Percentiles rank a stretch among this genome's conserved stretches.
These are phyloP conservation scores for Poecilobothrus nobilitatus DNA, from an alignment of 2,888 invertebrate genomes.

Conservation along the genomic window DNA sequence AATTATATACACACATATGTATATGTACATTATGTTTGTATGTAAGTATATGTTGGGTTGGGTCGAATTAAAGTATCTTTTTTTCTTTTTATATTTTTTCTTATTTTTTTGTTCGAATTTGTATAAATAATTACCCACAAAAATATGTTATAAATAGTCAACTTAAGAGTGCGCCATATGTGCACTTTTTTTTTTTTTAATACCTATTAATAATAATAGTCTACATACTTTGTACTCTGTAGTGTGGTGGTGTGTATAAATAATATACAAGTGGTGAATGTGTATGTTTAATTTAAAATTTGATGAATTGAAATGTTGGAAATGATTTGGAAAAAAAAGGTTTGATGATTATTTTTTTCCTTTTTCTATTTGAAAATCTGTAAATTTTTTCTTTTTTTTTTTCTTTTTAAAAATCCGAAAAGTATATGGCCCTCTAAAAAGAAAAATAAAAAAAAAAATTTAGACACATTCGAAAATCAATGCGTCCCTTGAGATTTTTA, in stretches of 20 bases:
- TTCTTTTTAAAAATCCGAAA: too few species aligned
- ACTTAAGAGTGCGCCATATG: slow-evolving; percentile 3
- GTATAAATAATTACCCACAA: slow-evolving; percentile 4
- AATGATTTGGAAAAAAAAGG: slow-evolving; percentile 5
- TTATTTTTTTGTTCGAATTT: neutral
- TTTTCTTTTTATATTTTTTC: neutral
- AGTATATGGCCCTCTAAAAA: too few species aligned
- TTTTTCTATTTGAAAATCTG: too few species aligned
- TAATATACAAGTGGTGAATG: too few species aligned
- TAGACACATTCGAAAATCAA: neutral
- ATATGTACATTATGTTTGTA: too few species aligned
- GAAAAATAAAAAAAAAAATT: neutral
- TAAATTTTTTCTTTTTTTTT: too few species aligned
- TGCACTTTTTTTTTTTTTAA: neutral
- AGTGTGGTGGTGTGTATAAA: too few species aligned
- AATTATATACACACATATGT: too few species aligned
- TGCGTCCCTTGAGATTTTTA: neutral
- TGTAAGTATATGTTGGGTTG: neutral
- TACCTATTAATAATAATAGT: neutral
- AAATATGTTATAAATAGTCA: neutral
- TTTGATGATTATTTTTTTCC: neutral
- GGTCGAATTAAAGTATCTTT: neutral
- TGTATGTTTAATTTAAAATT: neutral
- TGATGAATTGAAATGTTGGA: neutral
- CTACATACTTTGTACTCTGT: too few species aligned